Conservation (phyloP, 2,888 invertebrate genomes). For the Lochmaea crataegi region DNA sequence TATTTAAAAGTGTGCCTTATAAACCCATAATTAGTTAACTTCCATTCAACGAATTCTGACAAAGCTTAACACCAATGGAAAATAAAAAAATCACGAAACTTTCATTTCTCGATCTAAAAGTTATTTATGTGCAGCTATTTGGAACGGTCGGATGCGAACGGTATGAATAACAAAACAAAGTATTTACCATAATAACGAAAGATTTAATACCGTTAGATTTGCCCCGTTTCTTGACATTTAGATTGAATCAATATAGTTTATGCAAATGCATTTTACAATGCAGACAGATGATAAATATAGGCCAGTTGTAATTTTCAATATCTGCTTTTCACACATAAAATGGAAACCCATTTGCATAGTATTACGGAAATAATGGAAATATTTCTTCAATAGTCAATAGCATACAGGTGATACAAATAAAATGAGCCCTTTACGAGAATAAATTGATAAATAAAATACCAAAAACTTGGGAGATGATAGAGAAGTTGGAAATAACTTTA, state of each 20-base stretch:
- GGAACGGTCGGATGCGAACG: slow-evolving; percentile 28
- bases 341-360: neutral
- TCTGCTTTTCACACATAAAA: neutral
- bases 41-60: neutral
- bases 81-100: slow-evolving; percentile 25
- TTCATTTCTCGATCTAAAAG: slow-evolving; percentile 29
- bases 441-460: too few relatives aligned
- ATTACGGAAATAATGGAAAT: neutral
- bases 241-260: slow-evolving; percentile 26
- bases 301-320: neutral
- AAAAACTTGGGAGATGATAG: too few relatives aligned
- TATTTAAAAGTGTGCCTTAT: neutral
- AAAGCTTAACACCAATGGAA: neutral
- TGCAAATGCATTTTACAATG: slow-evolving; percentile 21
- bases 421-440: too few relatives aligned
- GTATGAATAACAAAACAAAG: slow-evolving; percentile 36
- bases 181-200: slow-evolving; percentile 40
- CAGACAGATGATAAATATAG: slow-evolving; percentile 1
- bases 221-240: slow-evolving; percentile 30
- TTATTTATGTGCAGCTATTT: slow-evolving; percentile 36
- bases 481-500: too few relatives aligned
- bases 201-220: slow-evolving; percentile 44
- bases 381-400: too few relatives aligned
- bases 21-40: neutral
- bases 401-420: too few relatives aligned